These are phyloP conservation scores for Drosophila kurseongensis DNA, from an alignment of 1,140 invertebrate species.

Conservation along the genomic window DNA sequence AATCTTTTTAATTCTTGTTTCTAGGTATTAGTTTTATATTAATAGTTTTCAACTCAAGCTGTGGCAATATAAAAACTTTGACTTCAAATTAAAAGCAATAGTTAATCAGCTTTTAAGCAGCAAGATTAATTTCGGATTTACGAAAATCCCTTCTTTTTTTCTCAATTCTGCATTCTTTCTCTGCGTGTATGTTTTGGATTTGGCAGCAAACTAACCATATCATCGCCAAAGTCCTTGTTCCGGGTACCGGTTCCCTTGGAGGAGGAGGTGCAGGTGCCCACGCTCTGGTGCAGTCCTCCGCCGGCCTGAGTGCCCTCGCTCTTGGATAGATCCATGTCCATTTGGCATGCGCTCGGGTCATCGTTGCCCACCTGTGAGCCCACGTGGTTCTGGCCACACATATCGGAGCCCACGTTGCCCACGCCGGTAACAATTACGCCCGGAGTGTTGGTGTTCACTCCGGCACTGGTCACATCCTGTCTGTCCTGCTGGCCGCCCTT, in stretches of 20 bases:
- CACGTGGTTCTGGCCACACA: slow-evolving; percentile 86
- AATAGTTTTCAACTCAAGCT: no score
- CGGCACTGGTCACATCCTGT: slow-evolving; percentile 87
- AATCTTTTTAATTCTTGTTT: no score
- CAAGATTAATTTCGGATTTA: no score
- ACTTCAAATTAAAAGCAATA: no score
- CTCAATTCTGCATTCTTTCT: neutral
- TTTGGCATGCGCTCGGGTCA: slow-evolving; percentile 75
- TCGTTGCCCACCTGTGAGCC: slow-evolving; percentile 83
- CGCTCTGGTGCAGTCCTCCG: slow-evolving; percentile 87
- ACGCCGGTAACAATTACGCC: slow-evolving; percentile 75
- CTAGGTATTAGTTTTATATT: no score
- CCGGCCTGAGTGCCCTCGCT: slow-evolving; percentile 93
- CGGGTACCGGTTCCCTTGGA: slow-evolving; percentile 87
- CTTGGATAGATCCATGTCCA: slow-evolving; percentile 86
- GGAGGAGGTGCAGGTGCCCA: slow-evolving; percentile 80
- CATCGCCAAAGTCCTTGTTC: slow-evolving; percentile 81
- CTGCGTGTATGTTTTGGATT: neutral
- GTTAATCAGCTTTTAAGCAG: no score
- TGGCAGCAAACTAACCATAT: slow-evolving; percentile 68
- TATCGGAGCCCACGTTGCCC: slow-evolving; percentile 63
- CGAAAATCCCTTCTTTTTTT: no score
- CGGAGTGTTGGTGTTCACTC: slow-evolving; percentile 85
- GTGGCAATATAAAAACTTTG: no score
- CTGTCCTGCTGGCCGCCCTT: slow-evolving; percentile 85